phyloP scores from a whole-genome alignment of 2,888 invertebrate species.

The Papilio protenor region DNA sequence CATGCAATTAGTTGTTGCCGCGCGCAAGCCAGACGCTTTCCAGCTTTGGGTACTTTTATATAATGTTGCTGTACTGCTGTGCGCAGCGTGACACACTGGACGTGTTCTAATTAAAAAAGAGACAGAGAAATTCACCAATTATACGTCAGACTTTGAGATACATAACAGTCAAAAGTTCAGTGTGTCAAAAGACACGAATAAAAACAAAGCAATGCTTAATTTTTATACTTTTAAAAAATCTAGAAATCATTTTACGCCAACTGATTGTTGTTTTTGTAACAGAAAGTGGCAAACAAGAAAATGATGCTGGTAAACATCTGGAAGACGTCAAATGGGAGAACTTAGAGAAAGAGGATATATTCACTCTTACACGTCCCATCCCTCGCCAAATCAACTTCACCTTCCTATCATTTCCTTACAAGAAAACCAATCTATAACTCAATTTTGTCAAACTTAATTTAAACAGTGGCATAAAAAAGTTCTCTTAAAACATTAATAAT shows the following conservation, averaged over 20 bases:
- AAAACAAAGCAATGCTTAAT: neutral
- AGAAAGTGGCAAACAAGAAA: too few species aligned
- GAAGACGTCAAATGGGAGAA: too few species aligned
- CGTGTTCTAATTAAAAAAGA: constrained; percentile 22
- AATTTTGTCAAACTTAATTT: neutral
- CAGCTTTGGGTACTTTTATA: constrained; percentile 42
- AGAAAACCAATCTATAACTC: neutral
- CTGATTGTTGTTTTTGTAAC: too few species aligned
- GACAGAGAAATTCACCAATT: constrained; percentile 3
- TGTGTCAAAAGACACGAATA: neutral
- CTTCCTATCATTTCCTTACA: too few species aligned
- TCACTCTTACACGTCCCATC: too few species aligned
- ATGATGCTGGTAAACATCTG: too few species aligned
- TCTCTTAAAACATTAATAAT: neutral
- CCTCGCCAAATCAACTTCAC: too few species aligned
- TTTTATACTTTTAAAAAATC: too few species aligned
- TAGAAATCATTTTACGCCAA: too few species aligned
- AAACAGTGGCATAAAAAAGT: neutral
- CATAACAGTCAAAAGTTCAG: neutral
- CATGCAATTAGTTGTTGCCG: constrained; percentile 69
- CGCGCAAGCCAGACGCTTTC: constrained; percentile 59
- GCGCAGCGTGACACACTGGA: constrained; percentile 22
- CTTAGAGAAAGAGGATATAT: too few species aligned
- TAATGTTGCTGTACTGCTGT: neutral
- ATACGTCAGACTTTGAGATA: neutral